Evolutionary conservation across 2,797 vertebrate species (phyloP), one percentile per base, ranked within the genome.

Genomic region (Oreochromis mossambicus): DNA sequence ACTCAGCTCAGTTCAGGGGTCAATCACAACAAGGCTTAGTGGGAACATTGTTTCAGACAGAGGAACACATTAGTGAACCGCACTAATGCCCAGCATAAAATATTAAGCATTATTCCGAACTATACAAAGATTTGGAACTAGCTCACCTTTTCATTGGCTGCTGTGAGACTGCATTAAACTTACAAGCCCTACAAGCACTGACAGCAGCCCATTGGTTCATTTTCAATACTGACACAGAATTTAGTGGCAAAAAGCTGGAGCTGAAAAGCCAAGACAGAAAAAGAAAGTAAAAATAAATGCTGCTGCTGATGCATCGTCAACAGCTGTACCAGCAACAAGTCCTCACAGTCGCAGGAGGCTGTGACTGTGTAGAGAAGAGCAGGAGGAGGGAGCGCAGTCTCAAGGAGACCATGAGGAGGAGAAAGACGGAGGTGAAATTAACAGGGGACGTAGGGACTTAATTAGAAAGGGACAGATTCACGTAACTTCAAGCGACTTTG

Each of bases 301-400:
- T 61, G 17, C 58, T 34, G 29, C 29, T 34, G 9, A 12, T 61
- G 32, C 32, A 61, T 17, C 10, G 17, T 36, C 58, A 61, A 61
- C 32, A 61, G 58, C 58, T 61, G 58, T 36, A 61, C 58, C 58
- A 5, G 17, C 32, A 6, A 12, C 32, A n/a, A 12, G 32, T 36
- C 32, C 17, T 36, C 58, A 36, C 32, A n/a, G 10, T 61, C 10
- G 6, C 58, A 61, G 9, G 58, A 34, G 29, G 56, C 29, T 61
- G 15, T 34, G 56, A 58, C 29, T 58, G 29, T 3, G 1, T 5
- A 58, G 2, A 61, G 56, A 34, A 34, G 29, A 6, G 5, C 29
- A 19, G 29, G 56, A 61, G 56, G 2, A 61, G 29, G 1, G 29
- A 61, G 5, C 1, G 5, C 0, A 3, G 17, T 61, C 56, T 1